Base-by-base conservation (phyloP, 2,797 vertebrate species). In the Oryzias dopingdopingensis region DNA sequence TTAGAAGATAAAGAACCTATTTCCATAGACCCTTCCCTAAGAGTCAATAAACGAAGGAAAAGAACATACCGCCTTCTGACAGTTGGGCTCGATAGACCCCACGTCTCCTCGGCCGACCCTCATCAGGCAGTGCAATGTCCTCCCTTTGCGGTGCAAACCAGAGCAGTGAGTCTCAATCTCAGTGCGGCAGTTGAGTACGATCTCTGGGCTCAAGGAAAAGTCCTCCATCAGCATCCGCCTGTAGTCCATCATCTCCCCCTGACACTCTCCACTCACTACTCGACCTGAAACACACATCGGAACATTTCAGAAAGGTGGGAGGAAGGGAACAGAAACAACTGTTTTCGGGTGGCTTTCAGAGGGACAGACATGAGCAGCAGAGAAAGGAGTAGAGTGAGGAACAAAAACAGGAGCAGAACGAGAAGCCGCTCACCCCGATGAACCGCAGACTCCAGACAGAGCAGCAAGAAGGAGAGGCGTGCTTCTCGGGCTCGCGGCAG, bases 241-340 rank as follows among this genome's bases (percentile, higher is more conserved):
- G 87, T 98, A 99, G 81, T 99, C 97, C 85, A 98, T 71, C 96
- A 99, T 99, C 77, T 99, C 97, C 0, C 96, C 96, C 88, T 99
- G 97, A 86, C 96, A 98, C 82, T 98, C 96, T 0, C 96, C 97
- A 53, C 92, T 96, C 55, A 99, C 95, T 13, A 92, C 90, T 0
- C 95, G 95, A 24, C 96, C 96, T 98, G 80, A 45, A 20, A 63
- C 14, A 46, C 10, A 32, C 4, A 53, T 10, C 18, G 4, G 42
- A 17, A 40, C 1, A 20, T 32, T 17, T 20, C 7, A 26, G 26
- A 26, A 26, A 26, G 6, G 26, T 6, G 5, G 26, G 26, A 7
- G 6, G 2, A 37, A 12, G 10, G 10, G 10, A 12, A 12, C 32
- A 37, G 32, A 37, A 32, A 12, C 10, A 37, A 37, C 8, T 10